Percentiles rank a stretch among this genome's conserved stretches.
Evolutionary conservation across 1,140 invertebrate species (phyloP).

Genomic region (Nebria ingens): DNA sequence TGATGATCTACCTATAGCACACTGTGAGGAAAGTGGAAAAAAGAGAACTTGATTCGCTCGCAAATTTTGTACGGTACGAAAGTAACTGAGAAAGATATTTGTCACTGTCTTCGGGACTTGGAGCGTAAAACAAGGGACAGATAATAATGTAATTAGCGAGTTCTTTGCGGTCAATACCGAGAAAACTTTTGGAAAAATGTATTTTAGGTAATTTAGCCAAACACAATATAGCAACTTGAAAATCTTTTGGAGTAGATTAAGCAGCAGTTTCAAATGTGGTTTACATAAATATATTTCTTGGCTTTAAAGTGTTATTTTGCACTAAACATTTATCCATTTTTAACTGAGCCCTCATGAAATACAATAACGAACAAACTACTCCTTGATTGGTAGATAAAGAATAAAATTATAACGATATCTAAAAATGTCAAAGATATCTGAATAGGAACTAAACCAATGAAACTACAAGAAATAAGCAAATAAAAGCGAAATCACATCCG

Average conservation of each 20-base stretch:
- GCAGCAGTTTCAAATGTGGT: too few species aligned
- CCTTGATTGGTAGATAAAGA: too few species aligned
- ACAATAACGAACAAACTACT: background rate
- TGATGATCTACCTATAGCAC: slow-evolving; percentile 7
- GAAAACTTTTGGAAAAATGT: too few species aligned
- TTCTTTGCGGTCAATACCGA: background rate
- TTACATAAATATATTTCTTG: too few species aligned
- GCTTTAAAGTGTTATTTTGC: background rate
- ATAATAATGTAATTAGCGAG: slow-evolving; percentile 4
- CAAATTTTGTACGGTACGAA: background rate
- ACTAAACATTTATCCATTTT: background rate
- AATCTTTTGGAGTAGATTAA: too few species aligned
- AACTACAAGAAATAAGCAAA: background rate
- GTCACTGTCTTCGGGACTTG: background rate
- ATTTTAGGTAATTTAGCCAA: too few species aligned
- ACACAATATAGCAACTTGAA: background rate
- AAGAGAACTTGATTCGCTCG: background rate
- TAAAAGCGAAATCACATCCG: background rate
- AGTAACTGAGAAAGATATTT: background rate
- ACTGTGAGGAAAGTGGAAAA: too few species aligned
- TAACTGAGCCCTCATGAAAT: background rate
- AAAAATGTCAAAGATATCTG: too few species aligned
- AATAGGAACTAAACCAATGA: too few species aligned
- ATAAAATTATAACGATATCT: too few species aligned
- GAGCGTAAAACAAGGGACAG: background rate